phyloP scores from a whole-genome alignment of 2,113 vertebrate species.

The Zonotrichia leucophrys region DNA sequence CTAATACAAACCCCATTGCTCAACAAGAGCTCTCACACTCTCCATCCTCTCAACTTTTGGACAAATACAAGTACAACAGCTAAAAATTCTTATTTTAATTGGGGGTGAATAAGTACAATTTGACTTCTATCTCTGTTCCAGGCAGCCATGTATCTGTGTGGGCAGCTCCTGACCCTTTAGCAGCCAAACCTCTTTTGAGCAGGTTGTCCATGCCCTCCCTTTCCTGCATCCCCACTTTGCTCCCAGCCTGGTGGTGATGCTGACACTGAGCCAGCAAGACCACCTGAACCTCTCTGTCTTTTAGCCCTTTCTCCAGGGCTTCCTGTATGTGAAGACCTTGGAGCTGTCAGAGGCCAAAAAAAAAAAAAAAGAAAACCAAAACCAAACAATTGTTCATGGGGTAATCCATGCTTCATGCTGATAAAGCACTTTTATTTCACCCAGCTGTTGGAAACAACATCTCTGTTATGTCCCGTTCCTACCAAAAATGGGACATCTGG shows the following conservation, averaged over 20 bases:
- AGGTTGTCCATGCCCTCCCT: not conserved
- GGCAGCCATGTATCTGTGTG: not conserved
- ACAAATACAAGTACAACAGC: not conserved
- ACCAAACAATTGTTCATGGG: not conserved
- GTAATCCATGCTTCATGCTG: not conserved
- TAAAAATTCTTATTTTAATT: not conserved
- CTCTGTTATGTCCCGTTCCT: not conserved
- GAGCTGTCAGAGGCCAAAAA: not conserved
- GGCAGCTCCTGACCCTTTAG: not conserved
- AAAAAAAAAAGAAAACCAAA: not conserved
- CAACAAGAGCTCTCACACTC: rapidly evolving
- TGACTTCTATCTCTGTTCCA: not conserved
- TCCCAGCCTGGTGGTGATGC: not conserved
- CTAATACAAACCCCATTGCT: not conserved
- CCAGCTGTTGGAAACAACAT: not conserved
- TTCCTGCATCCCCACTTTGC: not conserved
- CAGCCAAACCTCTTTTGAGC: not conserved
- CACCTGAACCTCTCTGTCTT: not conserved
- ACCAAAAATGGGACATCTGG: not conserved
- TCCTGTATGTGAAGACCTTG: not conserved
- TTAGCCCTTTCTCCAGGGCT: not conserved
- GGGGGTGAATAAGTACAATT: not conserved
- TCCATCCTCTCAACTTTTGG: not conserved
- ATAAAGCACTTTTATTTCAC: not conserved
- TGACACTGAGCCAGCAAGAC: not conserved